Evolutionary conservation across 2,797 vertebrate genomes (phyloP), one percentile per base, ranked within the genome.

Genomic region (Anguilla pacifica): DNA sequence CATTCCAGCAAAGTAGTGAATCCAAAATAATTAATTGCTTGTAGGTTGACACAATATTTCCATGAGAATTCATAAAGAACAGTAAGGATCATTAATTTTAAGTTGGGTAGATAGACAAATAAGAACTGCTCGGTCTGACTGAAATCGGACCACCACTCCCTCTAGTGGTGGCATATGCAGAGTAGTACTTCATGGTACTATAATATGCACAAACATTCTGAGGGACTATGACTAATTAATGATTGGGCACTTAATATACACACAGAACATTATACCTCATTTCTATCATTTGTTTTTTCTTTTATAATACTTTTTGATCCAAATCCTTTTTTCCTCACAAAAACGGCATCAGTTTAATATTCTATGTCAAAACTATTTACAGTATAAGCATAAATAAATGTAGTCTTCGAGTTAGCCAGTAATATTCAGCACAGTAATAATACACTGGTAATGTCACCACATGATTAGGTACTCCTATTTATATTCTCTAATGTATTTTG

Each of bases 121-220:
- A 11, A 25, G 46, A 81, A 81, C 77, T 51, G 22, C 79, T 51
- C 9, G n/a, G 79, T 25, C 10, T 49, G 79, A 22, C n/a, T 82
- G 79, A 49, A 82, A 82, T 51, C n/a, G 79, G 59, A 83, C 11
- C 61, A 83, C 72, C 49, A 17, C 77, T 9, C 87, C 87, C 19
- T 46, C 86, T 89, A 59, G 59, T 89, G 83, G 84, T 83, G n/a
- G 55, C 2, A 25, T n/a, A 15, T n/a, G 28, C 25, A 88, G 81
- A 28, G 6, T 31, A 59, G 4, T 22, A 15, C 35, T 79, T 79
- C 39, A 79, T 39, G n/a, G 15, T 72, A 72, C 10, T 11, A 31
- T 72, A 57, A 59, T 59, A 59, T 59, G 17, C 15, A 59, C 15
- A 59, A 59, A 59, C 17, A 59, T 17, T 59, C 57, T 55, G 10